These are phyloP conservation scores for Ophion obscuratus DNA, from an alignment of 2,888 invertebrate genomes.

Conservation along the genomic window DNA sequence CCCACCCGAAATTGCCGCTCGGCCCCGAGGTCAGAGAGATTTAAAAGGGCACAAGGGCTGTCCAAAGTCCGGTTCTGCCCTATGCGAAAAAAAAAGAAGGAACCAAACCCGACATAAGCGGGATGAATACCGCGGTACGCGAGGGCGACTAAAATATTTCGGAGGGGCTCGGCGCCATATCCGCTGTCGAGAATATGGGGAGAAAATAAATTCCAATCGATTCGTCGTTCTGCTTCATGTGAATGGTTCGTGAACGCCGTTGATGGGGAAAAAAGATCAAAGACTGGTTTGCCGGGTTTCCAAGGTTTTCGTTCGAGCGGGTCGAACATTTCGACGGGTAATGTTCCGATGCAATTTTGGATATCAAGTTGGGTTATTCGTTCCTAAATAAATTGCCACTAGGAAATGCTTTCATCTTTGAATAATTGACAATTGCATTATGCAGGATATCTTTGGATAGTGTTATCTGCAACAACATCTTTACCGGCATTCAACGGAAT, in stretches of 20 bases:
- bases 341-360: background rate
- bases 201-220: constrained; percentile 65
- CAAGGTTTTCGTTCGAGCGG: constrained; percentile 1
- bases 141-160: constrained; percentile 63
- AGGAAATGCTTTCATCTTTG: background rate
- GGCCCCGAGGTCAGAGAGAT: constrained; percentile 54
- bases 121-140: constrained; percentile 44
- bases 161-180: constrained; percentile 33
- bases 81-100: constrained; percentile 50
- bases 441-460: too few species aligned
- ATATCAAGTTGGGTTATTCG: too few species aligned
- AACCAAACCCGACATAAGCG: constrained; percentile 33
- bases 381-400: too few species aligned
- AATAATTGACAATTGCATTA: background rate
- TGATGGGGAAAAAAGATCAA: constrained; percentile 62
- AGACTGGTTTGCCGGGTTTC: constrained; percentile 3
- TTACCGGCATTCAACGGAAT: background rate
- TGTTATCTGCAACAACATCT: background rate
- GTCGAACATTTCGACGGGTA: background rate
- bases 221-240: constrained; percentile 57
- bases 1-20: constrained; percentile 57
- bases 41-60: constrained; percentile 53
- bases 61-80: constrained; percentile 34
- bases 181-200: constrained; percentile 34
- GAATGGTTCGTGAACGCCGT: constrained; percentile 42